phyloP scores from a whole-genome alignment of 2,797 vertebrate genomes.

The Molossus molossus region DNA sequence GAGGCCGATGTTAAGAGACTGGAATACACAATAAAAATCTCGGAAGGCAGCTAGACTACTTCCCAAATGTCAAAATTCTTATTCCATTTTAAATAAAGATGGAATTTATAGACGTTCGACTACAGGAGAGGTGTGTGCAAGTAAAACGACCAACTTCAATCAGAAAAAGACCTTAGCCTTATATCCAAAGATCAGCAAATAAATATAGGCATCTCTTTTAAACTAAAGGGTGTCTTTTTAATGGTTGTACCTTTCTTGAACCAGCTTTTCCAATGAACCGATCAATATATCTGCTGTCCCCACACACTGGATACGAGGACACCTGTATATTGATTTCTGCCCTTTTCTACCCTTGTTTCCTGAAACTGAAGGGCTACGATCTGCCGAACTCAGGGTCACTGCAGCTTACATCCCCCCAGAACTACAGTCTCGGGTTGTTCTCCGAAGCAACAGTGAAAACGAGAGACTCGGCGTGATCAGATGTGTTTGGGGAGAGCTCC shows the following conservation, averaged over 20 bases:
- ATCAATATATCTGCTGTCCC: background rate
- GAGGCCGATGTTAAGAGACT: background rate
- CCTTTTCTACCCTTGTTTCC: background rate
- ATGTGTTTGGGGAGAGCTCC: background rate
- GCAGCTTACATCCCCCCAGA: background rate
- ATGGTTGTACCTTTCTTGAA: background rate
- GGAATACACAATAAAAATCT: constrained; percentile 44
- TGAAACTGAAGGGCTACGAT: background rate
- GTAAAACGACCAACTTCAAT: constrained; percentile 63
- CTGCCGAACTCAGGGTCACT: rapidly evolving
- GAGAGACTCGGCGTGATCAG: background rate
- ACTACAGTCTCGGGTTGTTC: background rate
- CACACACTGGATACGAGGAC: background rate
- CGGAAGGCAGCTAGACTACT: background rate
- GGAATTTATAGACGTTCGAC: constrained; percentile 35
- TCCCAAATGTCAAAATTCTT: constrained; percentile 22
- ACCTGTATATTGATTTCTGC: background rate
- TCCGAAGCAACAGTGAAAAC: background rate
- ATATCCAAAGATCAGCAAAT: constrained; percentile 53
- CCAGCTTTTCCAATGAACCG: constrained; percentile 31
- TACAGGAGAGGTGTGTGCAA: constrained; percentile 44
- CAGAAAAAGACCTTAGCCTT: constrained; percentile 39
- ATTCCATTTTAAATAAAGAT: background rate
- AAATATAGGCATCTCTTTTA: background rate
- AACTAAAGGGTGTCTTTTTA: constrained; percentile 49